phyloP scores from a whole-genome alignment of 2,113 vertebrate species.

The Brachyistius frenatus region DNA sequence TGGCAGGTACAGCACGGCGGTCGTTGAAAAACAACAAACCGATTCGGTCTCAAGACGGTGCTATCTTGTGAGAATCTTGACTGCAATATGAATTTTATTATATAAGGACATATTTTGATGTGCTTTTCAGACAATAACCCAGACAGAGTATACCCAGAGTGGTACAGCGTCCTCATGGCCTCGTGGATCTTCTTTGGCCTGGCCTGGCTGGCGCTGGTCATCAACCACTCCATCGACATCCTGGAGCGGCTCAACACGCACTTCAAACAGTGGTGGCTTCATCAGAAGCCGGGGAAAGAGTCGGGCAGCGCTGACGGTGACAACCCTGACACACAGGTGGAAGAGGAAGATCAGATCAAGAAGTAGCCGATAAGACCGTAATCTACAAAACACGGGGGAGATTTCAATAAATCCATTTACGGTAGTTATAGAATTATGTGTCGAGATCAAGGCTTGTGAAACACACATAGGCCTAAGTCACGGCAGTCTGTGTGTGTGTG shows the following conservation, averaged over 20 bases:
- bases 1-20: conserved; percentile 84
- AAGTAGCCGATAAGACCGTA: conserved; percentile 41
- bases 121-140: conserved; percentile 86
- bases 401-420: not conserved
- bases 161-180: conserved; percentile 90
- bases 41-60: not conserved
- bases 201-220: conserved; percentile 92
- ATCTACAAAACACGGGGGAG: not conserved
- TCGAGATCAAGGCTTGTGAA: not conserved
- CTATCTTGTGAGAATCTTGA: not conserved
- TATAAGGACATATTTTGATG: too few species aligned
- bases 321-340: conserved; percentile 34
- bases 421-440: conserved; percentile 1
- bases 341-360: conserved; percentile 56
- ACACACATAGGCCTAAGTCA: too few species aligned
- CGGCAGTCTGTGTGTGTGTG: not conserved
- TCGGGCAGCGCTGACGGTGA: not conserved
- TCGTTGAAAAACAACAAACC: too few species aligned
- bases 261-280: conserved; percentile 49
- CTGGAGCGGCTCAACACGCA: conserved; percentile 83
- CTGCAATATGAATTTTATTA: not conserved
- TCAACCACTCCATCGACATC: conserved; percentile 89
- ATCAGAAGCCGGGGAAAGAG: not conserved
- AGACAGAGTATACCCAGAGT: conserved; percentile 85
- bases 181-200: conserved; percentile 95